These are phyloP conservation scores for Camponotus floridanus DNA, from an alignment of 1,140 invertebrate genomes.

Conservation along the genomic window DNA sequence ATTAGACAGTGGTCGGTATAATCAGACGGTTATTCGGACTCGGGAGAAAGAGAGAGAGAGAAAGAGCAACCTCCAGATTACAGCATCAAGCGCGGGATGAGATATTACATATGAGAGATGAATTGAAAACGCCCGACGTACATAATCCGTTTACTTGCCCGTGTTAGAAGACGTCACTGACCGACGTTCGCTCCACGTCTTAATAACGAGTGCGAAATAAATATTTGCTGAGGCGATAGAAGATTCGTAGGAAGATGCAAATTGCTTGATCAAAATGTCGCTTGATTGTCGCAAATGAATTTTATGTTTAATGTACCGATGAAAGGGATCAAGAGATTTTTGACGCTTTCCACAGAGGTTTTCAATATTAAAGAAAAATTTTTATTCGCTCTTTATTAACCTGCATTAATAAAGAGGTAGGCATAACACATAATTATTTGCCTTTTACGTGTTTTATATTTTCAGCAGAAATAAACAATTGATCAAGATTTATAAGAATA, in stretches of 20 bases:
- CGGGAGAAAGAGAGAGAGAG: neutral
- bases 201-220: conserved; percentile 12
- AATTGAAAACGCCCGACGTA: conserved; percentile 16
- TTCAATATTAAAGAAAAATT: neutral
- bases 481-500: too few species aligned
- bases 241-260: neutral
- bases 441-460: too few species aligned
- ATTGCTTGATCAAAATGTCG: neutral
- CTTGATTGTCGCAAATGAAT: conserved; percentile 21
- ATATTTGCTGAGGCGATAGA: neutral
- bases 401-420: too few species aligned
- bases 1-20: conserved; percentile 42
- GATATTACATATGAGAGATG: conserved; percentile 22
- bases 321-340: neutral
- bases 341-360: neutral
- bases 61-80: conserved; percentile 4
- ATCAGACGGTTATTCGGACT: conserved; percentile 44
- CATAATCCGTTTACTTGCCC: conserved; percentile 22
- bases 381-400: too few species aligned
- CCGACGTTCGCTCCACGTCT: neutral
- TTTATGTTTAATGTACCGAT: neutral
- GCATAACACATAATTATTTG: too few species aligned
- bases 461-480: too few species aligned
- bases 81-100: conserved; percentile 1
- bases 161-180: conserved; percentile 15